Evolutionary conservation across 2,888 invertebrate genomes (phyloP).

Genomic region (Melanotus villosus): DNA sequence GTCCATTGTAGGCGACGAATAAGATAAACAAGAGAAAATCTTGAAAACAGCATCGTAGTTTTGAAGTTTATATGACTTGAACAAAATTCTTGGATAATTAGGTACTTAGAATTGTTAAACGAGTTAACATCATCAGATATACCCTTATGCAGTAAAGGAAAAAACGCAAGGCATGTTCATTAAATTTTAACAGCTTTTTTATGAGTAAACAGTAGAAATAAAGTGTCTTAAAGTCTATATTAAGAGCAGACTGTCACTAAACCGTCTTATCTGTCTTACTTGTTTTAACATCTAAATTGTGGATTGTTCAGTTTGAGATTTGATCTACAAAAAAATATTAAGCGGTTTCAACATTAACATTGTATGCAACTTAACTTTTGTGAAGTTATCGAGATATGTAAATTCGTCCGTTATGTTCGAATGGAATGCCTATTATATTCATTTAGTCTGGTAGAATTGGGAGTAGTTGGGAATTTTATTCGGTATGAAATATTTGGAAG

Average conservation of each 20-base stretch:
- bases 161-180: conserved; percentile 33
- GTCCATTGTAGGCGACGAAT: too few species aligned
- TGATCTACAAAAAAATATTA: conserved; percentile 35
- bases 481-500: conserved; percentile 52
- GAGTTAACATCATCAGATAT: conserved; percentile 22
- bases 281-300: conserved; percentile 46
- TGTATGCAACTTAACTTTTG: conserved; percentile 8
- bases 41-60: too few species aligned
- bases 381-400: conserved; percentile 36
- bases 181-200: conserved; percentile 46
- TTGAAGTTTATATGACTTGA: neutral
- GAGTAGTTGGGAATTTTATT: conserved; percentile 52
- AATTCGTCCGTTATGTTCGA: conserved; percentile 41
- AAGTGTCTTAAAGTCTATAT: conserved; percentile 34
- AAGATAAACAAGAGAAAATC: too few species aligned
- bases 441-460: conserved; percentile 43
- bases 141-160: conserved; percentile 19
- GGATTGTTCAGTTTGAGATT: conserved; percentile 42
- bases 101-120: conserved; percentile 9
- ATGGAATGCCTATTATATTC: conserved; percentile 51
- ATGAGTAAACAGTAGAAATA: conserved; percentile 43
- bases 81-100: conserved; percentile 17
- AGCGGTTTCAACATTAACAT: too few species aligned
- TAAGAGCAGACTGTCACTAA: conserved; percentile 24
- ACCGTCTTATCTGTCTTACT: conserved; percentile 40